Evolutionary conservation across 2,888 invertebrate genomes (phyloP).

Genomic region (Aporophyla lueneburgensis): DNA sequence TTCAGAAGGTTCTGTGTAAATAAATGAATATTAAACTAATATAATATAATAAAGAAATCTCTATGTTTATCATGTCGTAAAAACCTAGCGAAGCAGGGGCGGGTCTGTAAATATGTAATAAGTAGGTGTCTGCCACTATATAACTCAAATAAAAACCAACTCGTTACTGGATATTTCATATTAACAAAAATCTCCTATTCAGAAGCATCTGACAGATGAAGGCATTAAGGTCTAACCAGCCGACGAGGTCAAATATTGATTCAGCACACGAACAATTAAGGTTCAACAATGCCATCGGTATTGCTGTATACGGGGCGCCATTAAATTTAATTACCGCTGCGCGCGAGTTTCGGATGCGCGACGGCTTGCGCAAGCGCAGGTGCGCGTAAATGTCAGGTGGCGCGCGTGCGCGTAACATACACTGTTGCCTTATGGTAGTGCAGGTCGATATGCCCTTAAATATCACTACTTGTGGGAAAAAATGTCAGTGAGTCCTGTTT

Average conservation of each 20-base stretch:
- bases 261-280: conserved; percentile 62
- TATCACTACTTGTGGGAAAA: conserved; percentile 47
- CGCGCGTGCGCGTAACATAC: conserved; percentile 66
- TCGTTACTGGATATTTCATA: neutral
- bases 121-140: neutral
- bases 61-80: too few relatives aligned
- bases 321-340: conserved; percentile 76
- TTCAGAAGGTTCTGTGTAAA: too few relatives aligned
- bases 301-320: conserved; percentile 68
- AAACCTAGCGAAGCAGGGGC: too few relatives aligned
- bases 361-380: conserved; percentile 72
- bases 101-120: too few relatives aligned
- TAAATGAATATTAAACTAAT: too few relatives aligned
- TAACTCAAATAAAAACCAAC: conserved; percentile 11
- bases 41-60: too few relatives aligned
- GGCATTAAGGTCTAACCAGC: conserved; percentile 3
- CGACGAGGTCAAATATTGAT: conserved; percentile 66
- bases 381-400: conserved; percentile 69
- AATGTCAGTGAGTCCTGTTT: conserved; percentile 10
- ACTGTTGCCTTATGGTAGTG: conserved; percentile 59
- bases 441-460: conserved; percentile 61
- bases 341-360: conserved; percentile 71
- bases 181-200: neutral
- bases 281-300: conserved; percentile 68
- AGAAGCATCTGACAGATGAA: conserved; percentile 23